Evolutionary conservation across 2,797 vertebrate species (phyloP).

Genomic region (Chiloscyllium punctatum): DNA sequence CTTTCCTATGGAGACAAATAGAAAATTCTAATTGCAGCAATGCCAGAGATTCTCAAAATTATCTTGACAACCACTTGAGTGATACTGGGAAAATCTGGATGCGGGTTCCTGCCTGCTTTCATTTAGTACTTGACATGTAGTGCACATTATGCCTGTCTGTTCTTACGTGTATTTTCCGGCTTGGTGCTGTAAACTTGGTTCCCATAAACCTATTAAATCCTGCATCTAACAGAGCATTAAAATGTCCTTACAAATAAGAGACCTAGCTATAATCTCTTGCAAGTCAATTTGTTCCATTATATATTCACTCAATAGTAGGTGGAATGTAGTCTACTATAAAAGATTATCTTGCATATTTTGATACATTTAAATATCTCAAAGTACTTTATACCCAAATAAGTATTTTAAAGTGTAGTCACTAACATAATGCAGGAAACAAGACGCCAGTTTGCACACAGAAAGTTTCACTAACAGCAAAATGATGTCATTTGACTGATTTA

Average conservation of each 20-base stretch:
- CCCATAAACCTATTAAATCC: background rate
- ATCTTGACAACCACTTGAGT: background rate
- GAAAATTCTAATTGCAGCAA: background rate
- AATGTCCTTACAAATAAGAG: background rate
- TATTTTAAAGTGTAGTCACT: background rate
- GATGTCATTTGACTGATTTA: background rate
- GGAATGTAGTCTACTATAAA: background rate
- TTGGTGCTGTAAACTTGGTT: background rate
- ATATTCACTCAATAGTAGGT: background rate
- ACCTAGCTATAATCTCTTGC: background rate
- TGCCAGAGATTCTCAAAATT: background rate
- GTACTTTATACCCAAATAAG: background rate
- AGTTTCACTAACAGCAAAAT: background rate
- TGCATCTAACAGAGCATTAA: background rate
- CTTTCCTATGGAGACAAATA: background rate
- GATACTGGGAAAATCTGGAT: background rate
- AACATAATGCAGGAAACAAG: background rate
- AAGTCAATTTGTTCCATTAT: background rate
- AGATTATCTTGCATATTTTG: background rate
- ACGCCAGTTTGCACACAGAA: background rate
- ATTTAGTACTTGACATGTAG: background rate
- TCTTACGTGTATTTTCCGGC: background rate
- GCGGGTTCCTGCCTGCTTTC: background rate
- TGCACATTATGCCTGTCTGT: background rate
- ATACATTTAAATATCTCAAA: background rate